These are phyloP conservation scores for Drosophila kuntzei DNA, from an alignment of 2,888 invertebrate genomes.

Conservation along the genomic window DNA sequence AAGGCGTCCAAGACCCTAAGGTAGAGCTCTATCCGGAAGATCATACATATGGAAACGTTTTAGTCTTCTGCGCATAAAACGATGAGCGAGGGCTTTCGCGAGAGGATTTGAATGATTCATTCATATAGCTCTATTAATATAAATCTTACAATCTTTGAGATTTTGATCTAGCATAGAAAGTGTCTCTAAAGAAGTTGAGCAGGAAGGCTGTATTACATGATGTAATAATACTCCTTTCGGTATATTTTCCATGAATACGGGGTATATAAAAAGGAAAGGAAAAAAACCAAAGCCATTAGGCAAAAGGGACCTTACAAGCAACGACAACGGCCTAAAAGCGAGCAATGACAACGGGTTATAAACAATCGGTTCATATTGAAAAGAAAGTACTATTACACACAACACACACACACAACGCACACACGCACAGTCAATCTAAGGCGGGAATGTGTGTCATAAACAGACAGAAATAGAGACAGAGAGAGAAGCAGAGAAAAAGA, in stretches of 20 bases:
- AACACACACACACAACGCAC: constrained; percentile 18
- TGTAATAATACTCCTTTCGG: background rate
- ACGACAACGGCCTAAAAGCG: constrained; percentile 9
- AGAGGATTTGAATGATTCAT: too few relatives aligned
- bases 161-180: too few relatives aligned
- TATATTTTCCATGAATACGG: background rate
- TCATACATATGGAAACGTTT: too few relatives aligned
- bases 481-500: constrained; percentile 9
- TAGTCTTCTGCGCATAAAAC: too few relatives aligned
- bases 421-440: constrained; percentile 26
- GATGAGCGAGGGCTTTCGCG: too few relatives aligned
- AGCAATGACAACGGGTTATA: constrained; percentile 58
- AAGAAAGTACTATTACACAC: constrained; percentile 50
- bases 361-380: constrained; percentile 61
- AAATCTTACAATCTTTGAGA: too few relatives aligned
- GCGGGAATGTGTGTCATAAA: constrained; percentile 50
- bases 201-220: background rate
- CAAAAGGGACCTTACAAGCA: constrained; percentile 17
- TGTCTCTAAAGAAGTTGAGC: background rate
- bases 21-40: too few relatives aligned
- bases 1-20: too few relatives aligned
- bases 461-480: constrained; percentile 1
- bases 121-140: too few relatives aligned
- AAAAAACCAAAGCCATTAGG: constrained; percentile 34
- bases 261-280: background rate